A percentile compares a stretch with the other conserved stretches of the same genome.
phyloP scores from a whole-genome alignment of 2,113 vertebrate species.

The Clupea harengus region DNA sequence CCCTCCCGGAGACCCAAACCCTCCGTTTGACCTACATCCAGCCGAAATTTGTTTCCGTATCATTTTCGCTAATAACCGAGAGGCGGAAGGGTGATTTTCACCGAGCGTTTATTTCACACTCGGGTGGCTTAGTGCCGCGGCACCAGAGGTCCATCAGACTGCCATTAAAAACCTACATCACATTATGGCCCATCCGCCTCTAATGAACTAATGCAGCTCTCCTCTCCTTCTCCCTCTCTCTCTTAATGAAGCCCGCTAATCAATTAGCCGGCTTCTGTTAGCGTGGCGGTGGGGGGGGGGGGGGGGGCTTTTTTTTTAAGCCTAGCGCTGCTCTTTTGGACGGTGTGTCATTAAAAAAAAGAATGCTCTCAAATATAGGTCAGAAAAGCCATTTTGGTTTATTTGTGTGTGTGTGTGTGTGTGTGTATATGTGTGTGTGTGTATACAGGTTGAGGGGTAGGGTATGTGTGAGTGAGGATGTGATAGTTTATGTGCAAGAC shows the following conservation, averaged over 20 bases:
- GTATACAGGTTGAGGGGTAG: neutral
- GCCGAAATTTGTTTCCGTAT: constrained; percentile 6
- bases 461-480: neutral
- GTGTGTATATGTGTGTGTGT: neutral
- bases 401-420: neutral
- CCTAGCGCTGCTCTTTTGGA: neutral
- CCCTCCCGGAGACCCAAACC: neutral
- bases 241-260: constrained; percentile 5
- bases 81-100: neutral
- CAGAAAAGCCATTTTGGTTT: neutral
- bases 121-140: neutral
- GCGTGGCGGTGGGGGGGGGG: neutral
- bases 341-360: neutral
- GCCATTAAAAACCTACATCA: constrained; percentile 7
- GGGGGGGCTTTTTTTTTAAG: neutral
- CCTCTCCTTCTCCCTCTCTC: neutral
- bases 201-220: neutral
- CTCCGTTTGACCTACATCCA: neutral
- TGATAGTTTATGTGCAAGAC: neutral
- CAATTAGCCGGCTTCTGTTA: neutral
- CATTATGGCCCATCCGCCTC: neutral
- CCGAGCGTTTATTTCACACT: constrained; percentile 8
- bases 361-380: neutral
- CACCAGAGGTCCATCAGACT: neutral
- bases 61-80: neutral